A percentile compares a stretch with the other conserved stretches of the same genome.
These are phyloP conservation scores for Apis cerana DNA, from an alignment of 1,140 invertebrate species.

Conservation along the genomic window DNA sequence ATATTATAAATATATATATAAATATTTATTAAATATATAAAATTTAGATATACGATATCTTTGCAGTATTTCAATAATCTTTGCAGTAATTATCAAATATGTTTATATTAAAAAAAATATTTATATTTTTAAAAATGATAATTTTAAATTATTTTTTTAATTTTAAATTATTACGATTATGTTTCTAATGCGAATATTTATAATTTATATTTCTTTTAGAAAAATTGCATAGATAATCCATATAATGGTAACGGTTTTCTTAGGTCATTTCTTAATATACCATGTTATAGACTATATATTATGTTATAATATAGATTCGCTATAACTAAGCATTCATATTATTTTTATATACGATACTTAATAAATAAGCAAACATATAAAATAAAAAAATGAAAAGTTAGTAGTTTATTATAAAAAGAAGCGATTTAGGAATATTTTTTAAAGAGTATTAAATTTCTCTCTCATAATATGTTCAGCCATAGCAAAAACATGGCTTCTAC, in stretches of 20 bases:
- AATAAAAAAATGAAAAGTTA: too few relatives aligned
- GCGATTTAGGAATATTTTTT: background rate
- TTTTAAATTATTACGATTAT: background rate
- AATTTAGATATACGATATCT: too few relatives aligned
- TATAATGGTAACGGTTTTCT: conserved; percentile 27
- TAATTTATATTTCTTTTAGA: background rate
- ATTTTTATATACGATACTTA: background rate
- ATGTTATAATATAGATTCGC: background rate
- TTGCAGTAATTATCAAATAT: too few relatives aligned
- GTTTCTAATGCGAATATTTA: background rate
- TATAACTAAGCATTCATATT: background rate
- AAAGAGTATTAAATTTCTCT: background rate
- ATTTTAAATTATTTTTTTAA: too few relatives aligned
- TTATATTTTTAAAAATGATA: too few relatives aligned
- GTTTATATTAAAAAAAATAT: too few relatives aligned
- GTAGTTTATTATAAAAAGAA: background rate
- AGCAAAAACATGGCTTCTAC: too few relatives aligned
- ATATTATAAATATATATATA: too few relatives aligned
- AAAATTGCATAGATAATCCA: conserved; percentile 19
- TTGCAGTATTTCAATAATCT: too few relatives aligned
- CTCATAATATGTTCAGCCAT: too few relatives aligned
- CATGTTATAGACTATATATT: background rate
- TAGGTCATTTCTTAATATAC: conserved; percentile 20
- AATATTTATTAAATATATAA: too few relatives aligned
- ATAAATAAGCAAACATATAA: background rate